Conservation (phyloP, 2,888 invertebrate genomes). For the Orthosia cruda region DNA sequence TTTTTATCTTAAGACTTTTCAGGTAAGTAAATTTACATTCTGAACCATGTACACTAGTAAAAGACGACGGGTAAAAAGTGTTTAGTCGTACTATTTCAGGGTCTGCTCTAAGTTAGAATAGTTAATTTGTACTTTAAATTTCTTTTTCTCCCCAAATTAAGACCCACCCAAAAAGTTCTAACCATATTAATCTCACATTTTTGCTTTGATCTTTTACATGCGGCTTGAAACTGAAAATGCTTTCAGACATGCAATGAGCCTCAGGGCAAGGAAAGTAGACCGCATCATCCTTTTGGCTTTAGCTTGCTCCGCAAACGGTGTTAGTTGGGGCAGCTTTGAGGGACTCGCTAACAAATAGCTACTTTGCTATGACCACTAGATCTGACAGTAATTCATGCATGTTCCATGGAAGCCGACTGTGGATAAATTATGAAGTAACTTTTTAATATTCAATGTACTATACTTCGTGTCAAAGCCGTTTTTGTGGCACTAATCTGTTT, state of each 20-base stretch:
- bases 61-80: background rate
- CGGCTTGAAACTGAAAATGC: slow-evolving; percentile 37
- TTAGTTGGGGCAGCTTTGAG: slow-evolving; percentile 53
- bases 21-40: no score
- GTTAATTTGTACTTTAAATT: background rate
- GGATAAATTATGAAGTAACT: slow-evolving; percentile 2
- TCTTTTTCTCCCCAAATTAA: slow-evolving; percentile 15
- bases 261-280: slow-evolving; percentile 60
- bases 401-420: background rate
- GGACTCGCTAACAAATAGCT: slow-evolving; percentile 33
- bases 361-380: slow-evolving; percentile 30
- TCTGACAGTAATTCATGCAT: slow-evolving; percentile 22
- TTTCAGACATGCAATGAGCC: slow-evolving; percentile 58
- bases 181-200: slow-evolving; percentile 54
- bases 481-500: background rate
- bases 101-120: background rate
- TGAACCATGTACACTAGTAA: no score
- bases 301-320: slow-evolving; percentile 46
- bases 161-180: slow-evolving; percentile 26
- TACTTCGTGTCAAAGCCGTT: background rate
- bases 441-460: slow-evolving; percentile 1
- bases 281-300: slow-evolving; percentile 52
- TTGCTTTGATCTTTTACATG: slow-evolving; percentile 56
- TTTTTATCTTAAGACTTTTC: background rate
- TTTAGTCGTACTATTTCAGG: background rate